These are phyloP conservation scores for Macrotus californicus DNA, from an alignment of 2,113 vertebrate genomes.

Conservation along the genomic window DNA sequence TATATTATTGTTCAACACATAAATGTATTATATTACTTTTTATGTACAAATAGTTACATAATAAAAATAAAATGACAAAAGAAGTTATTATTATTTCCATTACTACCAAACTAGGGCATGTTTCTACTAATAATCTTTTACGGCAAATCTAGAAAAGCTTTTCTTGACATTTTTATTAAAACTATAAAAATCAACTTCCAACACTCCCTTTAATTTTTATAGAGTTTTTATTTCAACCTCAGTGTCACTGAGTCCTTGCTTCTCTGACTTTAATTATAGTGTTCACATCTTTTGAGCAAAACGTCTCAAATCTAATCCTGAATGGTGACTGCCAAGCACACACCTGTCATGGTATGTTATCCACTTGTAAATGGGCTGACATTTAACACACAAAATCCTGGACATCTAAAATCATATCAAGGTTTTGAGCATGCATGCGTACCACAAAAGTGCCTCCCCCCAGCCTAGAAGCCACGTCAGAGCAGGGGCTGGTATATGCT, in stretches of 20 bases:
- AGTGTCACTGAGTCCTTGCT: neutral
- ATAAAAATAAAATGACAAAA: conserved; percentile 24
- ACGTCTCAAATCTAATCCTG: neutral
- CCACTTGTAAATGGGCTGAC: neutral
- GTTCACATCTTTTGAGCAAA: neutral
- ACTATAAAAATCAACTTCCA: conserved; percentile 31
- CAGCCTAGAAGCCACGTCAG: neutral
- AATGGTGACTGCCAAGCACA: neutral
- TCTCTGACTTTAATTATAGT: neutral
- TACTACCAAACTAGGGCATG: neutral
- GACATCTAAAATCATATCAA: neutral
- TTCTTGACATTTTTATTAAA: conserved; percentile 41
- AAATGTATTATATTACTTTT: neutral
- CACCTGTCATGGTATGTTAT: neutral
- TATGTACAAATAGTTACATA: neutral
- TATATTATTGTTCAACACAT: neutral
- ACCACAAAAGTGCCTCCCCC: neutral
- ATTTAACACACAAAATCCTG: neutral
- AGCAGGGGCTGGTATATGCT: neutral
- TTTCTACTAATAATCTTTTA: conserved; percentile 15
- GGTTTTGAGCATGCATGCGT: rapidly evolving
- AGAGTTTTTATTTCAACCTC: neutral
- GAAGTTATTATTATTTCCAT: neutral
- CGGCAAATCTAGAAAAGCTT: conserved; percentile 9
- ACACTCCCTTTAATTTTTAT: neutral